These are phyloP conservation scores for Melinaea marsaeus DNA, from an alignment of 2,888 invertebrate species.

Conservation along the genomic window DNA sequence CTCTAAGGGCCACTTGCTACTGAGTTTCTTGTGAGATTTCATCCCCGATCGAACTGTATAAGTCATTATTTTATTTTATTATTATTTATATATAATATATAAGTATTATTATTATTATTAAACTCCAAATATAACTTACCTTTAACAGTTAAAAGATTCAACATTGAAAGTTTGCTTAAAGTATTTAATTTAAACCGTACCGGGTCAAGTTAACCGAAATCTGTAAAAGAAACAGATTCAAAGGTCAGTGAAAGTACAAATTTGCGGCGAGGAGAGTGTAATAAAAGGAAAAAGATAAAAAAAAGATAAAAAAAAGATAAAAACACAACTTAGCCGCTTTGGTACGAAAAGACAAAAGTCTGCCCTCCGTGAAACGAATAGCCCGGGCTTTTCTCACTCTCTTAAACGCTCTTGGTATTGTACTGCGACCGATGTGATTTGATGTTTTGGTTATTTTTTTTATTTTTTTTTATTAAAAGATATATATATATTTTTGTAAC, in stretches of 20 bases:
- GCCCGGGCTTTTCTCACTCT: constrained; percentile 76
- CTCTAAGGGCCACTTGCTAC: constrained; percentile 59
- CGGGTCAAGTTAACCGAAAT: background rate
- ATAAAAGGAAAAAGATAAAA: constrained; percentile 34
- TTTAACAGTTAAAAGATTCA: background rate
- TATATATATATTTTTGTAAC: too few species aligned
- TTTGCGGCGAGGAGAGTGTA: constrained; percentile 30
- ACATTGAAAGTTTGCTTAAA: too few species aligned
- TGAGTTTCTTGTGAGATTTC: constrained; percentile 64
- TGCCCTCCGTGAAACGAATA: constrained; percentile 71
- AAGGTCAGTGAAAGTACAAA: constrained; percentile 29
- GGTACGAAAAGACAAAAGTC: constrained; percentile 57
- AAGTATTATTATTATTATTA: background rate
- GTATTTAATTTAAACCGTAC: background rate
- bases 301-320: constrained; percentile 27
- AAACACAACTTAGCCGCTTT: constrained; percentile 44
- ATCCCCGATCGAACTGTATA: constrained; percentile 33
- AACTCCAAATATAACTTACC: too few species aligned
- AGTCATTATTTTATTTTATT: constrained; percentile 32
- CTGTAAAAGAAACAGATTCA: constrained; percentile 28
- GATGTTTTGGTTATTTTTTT: constrained; percentile 39
- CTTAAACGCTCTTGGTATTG: constrained; percentile 61
- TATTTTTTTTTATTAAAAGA: too few species aligned
- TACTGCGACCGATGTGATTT: constrained; percentile 39
- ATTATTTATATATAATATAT: constrained; percentile 18